Percentiles rank a stretch among this genome's conserved stretches.
phyloP scores from a whole-genome alignment of 2,888 invertebrate genomes.

The Cryptocheilus praepositus region DNA sequence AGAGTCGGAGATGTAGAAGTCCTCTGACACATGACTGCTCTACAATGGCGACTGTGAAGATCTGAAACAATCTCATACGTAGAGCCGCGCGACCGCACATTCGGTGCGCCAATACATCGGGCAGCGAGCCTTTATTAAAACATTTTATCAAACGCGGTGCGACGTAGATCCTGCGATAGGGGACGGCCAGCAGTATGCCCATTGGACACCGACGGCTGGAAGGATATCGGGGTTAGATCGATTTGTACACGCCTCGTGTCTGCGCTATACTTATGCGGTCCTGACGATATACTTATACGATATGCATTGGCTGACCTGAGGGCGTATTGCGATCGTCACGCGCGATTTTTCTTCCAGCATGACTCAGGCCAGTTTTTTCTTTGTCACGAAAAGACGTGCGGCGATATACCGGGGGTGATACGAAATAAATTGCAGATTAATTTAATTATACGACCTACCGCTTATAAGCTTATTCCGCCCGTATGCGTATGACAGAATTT shows the following conservation, averaged over 20 bases:
- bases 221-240: conserved; percentile 3
- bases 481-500: no score
- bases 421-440: no score
- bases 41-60: no score
- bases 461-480: no score
- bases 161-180: conserved; percentile 19
- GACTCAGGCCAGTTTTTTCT: background rate
- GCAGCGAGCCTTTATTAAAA: conserved; percentile 21
- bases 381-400: background rate
- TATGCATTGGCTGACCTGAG: background rate
- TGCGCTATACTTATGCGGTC: no score
- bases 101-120: background rate
- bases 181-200: background rate
- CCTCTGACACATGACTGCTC: no score
- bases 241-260: conserved; percentile 5
- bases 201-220: no score
- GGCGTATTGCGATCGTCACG: no score
- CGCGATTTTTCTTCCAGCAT: no score
- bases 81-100: background rate
- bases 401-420: no score
- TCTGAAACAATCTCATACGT: background rate
- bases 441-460: no score
- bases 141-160: conserved; percentile 14
- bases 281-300: no score
- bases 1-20: background rate